phyloP scores from a whole-genome alignment of 2,797 vertebrate species.

The Acanthurus lineatus region DNA sequence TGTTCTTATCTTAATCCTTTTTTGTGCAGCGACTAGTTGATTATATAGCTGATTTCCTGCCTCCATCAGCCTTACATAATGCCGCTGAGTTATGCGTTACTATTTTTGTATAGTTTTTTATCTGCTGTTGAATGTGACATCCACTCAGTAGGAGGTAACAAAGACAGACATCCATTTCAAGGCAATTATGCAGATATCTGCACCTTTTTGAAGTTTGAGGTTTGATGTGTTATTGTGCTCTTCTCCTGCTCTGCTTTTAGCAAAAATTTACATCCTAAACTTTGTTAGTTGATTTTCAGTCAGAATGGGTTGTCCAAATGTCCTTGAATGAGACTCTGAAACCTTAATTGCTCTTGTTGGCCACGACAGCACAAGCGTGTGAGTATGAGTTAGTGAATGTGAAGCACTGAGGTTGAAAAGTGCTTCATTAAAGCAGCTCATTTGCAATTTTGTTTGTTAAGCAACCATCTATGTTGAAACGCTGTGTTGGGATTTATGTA shows the following conservation, averaged over 20 bases:
- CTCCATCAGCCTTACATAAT: neutral
- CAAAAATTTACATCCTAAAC: neutral
- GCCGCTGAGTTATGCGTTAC: neutral
- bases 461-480: too few relatives aligned
- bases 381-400: neutral
- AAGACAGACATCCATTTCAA: neutral
- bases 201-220: too few relatives aligned
- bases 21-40: conserved; percentile 8
- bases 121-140: neutral
- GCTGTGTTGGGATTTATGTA: neutral
- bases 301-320: neutral
- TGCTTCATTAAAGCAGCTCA: neutral
- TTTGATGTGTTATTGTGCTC: neutral
- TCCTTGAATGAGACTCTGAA: neutral
- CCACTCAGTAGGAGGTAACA: neutral
- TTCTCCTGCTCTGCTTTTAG: neutral
- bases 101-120: neutral
- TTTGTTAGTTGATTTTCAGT: neutral
- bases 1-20: neutral
- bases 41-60: conserved; percentile 7
- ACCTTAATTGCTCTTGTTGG: neutral
- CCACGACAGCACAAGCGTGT: neutral
- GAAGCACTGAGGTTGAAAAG: neutral
- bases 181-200: neutral
- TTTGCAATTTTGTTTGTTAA: neutral